Evolutionary conservation across 2,888 invertebrate species (phyloP).

Genomic region (Adelphocoris suturalis): DNA sequence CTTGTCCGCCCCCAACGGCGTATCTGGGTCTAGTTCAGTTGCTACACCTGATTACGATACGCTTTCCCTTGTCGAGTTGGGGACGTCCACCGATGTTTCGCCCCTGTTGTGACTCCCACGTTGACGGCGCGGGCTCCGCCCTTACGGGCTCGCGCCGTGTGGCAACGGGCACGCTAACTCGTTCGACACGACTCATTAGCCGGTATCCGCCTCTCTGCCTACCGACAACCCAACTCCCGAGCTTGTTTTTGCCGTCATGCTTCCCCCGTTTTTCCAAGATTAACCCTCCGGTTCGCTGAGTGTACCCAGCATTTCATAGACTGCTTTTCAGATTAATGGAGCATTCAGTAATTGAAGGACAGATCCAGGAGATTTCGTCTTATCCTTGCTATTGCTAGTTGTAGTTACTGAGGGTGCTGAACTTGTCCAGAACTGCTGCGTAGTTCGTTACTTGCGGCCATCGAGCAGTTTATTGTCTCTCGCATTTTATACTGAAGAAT

Average conservation of each 20-base stretch:
- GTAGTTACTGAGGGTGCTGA: too few relatives aligned
- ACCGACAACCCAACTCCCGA: neutral
- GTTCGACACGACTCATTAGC: slow-evolving; percentile 39
- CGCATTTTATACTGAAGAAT: too few relatives aligned
- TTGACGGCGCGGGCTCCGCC: neutral
- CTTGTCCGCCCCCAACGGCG: slow-evolving; percentile 19
- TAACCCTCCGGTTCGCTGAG: too few relatives aligned
- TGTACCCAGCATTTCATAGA: too few relatives aligned
- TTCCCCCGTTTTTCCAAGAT: too few relatives aligned
- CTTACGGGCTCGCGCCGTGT: neutral
- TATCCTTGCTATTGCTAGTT: too few relatives aligned
- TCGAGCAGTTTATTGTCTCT: too few relatives aligned
- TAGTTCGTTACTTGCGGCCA: too few relatives aligned
- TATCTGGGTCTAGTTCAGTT: slow-evolving; percentile 63
- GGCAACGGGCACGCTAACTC: neutral
- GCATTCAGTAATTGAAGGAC: too few relatives aligned
- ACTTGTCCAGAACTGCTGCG: too few relatives aligned
- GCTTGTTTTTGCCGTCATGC: neutral
- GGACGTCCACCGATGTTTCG: slow-evolving; percentile 1
- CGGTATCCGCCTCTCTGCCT: neutral
- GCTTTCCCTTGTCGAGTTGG: slow-evolving; percentile 52
- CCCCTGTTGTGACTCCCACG: slow-evolving; percentile 27
- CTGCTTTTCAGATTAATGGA: too few relatives aligned
- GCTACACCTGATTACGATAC: slow-evolving; percentile 63
- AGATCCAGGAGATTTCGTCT: too few relatives aligned